Base-by-base conservation (phyloP, 2,797 vertebrate genomes). In the Rallus crepitans region DNA sequence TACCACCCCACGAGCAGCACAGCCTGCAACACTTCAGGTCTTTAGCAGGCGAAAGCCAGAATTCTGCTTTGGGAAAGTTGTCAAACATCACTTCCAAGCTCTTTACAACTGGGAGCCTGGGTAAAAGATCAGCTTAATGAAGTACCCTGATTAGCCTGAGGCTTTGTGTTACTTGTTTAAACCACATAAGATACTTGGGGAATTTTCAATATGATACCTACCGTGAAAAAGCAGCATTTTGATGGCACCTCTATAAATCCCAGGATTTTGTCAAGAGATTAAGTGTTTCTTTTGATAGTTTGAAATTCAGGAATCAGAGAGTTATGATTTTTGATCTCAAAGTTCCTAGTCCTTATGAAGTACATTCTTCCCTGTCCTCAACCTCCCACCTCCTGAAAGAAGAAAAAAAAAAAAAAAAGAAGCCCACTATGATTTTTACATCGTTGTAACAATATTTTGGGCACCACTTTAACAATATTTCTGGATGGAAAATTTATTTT, bases 381-480 rank as follows among this genome's bases (percentile, higher is more conserved):
- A 6, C 11, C 4, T 55, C 12, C 25, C 15, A 28, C 3, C 2
- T 2, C 5, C 0, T 7, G 30, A 59, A 15, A 52, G 15, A 27
- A 52, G 27, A 52, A 17, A 50, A 57, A 14, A 19, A 21, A 3
- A 11, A 18, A 20, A 27, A 61, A 31, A 14, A 53, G 6, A 52
- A 14, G 2, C 3, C 9, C 6, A 35, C 12, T 76, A 7, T 30
- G 8, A 56, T 52, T 89, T 92, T 85, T 66, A 31, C 6, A 64
- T 48, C 17, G 87, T 15, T 59, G 10, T 31, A 2, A 5, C 35
- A 52, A 15, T 81, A 72, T 65, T 86, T 81, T 50, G 12, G 3
- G 19, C 14, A 9, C 19, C 24, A 66, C 25, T 66, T 89, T 78
- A 96, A 73, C 31, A 89, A 75, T 83, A 73, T 57, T 86, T 80